Evolutionary conservation across 2,797 vertebrate species (phyloP), one percentile per base, ranked within the genome.

Genomic region (Cirrhinus molitorella): DNA sequence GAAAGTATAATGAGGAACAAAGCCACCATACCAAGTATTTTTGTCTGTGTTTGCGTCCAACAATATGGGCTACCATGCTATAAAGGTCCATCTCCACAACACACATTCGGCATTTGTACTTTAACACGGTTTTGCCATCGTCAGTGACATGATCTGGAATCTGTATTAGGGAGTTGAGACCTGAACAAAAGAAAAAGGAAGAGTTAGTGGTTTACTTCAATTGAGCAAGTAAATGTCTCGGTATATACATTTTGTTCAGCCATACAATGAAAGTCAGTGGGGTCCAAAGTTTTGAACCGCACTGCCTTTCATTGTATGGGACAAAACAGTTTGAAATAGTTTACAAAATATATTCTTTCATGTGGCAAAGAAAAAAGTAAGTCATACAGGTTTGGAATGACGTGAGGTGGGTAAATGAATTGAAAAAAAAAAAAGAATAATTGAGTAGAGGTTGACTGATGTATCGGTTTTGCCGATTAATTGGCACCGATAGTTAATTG

Each of bases 31-130:
- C 95, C 92, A 96, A 81, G 77, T 95, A 96, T 91, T 92, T 96
- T 88, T 94, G 93, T 7, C 95, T 88, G 86, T 96, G 95, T 91
- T 94, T 96, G 19, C 94, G 93, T 77, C 95, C 94, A 83, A 96
- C 93, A 34, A 96, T 79, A 74, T 96, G 95, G 66, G 85, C 91
- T 72, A 93, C 91, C 88, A 93, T 94, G 70, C 92, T 93, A 7
- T 84, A 73, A 0, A 95, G 85, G 78, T 90, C 87, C 37, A 91
- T 85, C 5, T 89, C 87, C 14, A 88, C 87, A 77, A 83, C 55
- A 79, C 95, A 96, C 0, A 95, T 87, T 45, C 11, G 88, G 68
- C 95, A 96, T 0, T 80, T 79, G 86, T 95, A 95, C 72, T 63
- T 92, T 14, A 89, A 88, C 40, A 91, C 85, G 0, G 40, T 1